Evolutionary conservation across 2,888 invertebrate genomes (phyloP).

Genomic region (Parnassius orleans): DNA sequence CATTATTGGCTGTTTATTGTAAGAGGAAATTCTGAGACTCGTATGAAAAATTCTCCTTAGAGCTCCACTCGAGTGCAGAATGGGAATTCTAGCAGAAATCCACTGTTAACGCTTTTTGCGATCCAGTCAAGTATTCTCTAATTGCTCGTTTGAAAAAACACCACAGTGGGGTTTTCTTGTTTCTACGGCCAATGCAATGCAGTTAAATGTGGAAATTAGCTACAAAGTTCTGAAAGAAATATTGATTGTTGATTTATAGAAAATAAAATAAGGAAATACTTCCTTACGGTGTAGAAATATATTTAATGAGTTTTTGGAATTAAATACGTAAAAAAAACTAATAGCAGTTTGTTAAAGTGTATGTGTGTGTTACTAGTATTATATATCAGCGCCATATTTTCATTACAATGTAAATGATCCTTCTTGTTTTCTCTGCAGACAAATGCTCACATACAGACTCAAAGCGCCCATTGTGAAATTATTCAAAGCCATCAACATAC

Average conservation of each 20-base stretch:
- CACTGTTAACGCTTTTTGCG: conserved; percentile 21
- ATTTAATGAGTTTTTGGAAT: too few species aligned
- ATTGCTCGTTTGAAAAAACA: conserved; percentile 20
- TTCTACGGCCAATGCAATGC: conserved; percentile 7
- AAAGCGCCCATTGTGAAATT: conserved; percentile 51
- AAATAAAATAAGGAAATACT: neutral
- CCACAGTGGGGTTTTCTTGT: conserved; percentile 12
- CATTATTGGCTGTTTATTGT: conserved; percentile 22
- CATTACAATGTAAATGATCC: conserved; percentile 3
- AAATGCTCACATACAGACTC: conserved; percentile 49
- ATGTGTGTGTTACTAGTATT: neutral
- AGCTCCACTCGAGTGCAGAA: conserved; percentile 7
- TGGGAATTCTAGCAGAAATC: conserved; percentile 18
- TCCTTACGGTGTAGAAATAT: too few species aligned
- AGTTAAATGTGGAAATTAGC: conserved; percentile 23
- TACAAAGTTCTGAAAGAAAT: conserved; percentile 6
- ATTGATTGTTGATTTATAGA: conserved; percentile 14
- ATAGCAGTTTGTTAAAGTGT: neutral
- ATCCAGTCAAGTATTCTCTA: conserved; percentile 7
- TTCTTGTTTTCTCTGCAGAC: conserved; percentile 31
- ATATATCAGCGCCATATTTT: conserved; percentile 2
- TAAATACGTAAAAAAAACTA: neutral
- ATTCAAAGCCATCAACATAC: conserved; percentile 49
- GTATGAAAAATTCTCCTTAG: conserved; percentile 16
- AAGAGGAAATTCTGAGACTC: conserved; percentile 13